Evolutionary conservation across 2,888 invertebrate genomes (phyloP).

Genomic region (Dicranocentrus wangi): DNA sequence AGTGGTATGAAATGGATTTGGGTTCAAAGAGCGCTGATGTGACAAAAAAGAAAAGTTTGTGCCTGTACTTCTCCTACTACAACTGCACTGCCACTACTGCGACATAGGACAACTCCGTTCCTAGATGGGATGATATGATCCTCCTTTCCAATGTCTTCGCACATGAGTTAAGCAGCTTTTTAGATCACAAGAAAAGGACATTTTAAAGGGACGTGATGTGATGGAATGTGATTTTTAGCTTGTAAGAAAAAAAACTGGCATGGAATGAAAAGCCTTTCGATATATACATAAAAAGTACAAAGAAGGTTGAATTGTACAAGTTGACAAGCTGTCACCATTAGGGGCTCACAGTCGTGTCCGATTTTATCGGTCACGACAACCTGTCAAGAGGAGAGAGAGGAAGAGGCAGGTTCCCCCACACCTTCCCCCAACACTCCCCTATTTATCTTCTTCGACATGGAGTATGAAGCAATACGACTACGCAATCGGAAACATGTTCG

Average conservation of each 20-base stretch:
- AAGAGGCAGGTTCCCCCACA: slow-evolving; percentile 60
- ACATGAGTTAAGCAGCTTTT: slow-evolving; percentile 37
- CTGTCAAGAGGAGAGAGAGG: slow-evolving; percentile 62
- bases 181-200: slow-evolving; percentile 32
- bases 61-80: slow-evolving; percentile 11
- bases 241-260: slow-evolving; percentile 29
- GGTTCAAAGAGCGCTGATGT: slow-evolving; percentile 40
- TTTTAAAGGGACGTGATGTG: slow-evolving; percentile 41
- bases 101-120: not conserved
- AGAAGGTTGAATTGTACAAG: slow-evolving; percentile 60
- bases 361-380: slow-evolving; percentile 65
- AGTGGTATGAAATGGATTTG: slow-evolving; percentile 5
- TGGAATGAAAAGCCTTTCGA: slow-evolving; percentile 30
- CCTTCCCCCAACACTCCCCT: slow-evolving; percentile 61
- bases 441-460: slow-evolving; percentile 68
- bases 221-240: slow-evolving; percentile 51
- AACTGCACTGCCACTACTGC: not conserved
- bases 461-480: slow-evolving; percentile 69
- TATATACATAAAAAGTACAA: slow-evolving; percentile 44
- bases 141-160: slow-evolving; percentile 37
- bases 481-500: slow-evolving; percentile 68
- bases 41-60: slow-evolving; percentile 26
- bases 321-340: slow-evolving; percentile 66
- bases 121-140: slow-evolving; percentile 37
- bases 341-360: slow-evolving; percentile 64